Percentiles rank a stretch among this genome's conserved stretches.
Conservation (phyloP, 2,797 vertebrate genomes). For the Scolopax rusticola region DNA sequence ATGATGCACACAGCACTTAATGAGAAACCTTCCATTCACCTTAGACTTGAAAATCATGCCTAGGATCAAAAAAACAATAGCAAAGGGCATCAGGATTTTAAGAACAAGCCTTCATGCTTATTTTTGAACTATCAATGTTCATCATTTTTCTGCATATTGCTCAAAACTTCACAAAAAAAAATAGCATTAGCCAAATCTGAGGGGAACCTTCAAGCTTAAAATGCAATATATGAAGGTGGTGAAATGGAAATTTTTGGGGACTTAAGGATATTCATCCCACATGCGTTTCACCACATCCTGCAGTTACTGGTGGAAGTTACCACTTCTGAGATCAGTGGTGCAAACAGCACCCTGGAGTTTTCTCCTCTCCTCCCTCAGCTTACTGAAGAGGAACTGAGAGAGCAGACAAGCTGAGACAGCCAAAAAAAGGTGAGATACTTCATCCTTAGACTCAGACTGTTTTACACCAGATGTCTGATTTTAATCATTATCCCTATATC, state of each 20-base stretch:
- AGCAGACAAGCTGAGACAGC: not conserved
- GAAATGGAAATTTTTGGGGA: not conserved
- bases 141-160: not conserved
- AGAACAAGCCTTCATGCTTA: not conserved
- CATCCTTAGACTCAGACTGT: not conserved
- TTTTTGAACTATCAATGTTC: not conserved
- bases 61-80: not conserved
- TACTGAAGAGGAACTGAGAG: not conserved
- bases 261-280: not conserved
- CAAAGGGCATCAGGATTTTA: not conserved
- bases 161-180: not conserved
- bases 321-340: not conserved
- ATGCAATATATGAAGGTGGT: fast-evolving
- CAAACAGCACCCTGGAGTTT: not conserved
- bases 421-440: not conserved
- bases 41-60: not conserved
- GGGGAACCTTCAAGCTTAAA: not conserved
- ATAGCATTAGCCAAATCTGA: not conserved
- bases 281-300: not conserved
- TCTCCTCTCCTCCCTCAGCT: not conserved
- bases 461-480: not conserved
- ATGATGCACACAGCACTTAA: fast-evolving
- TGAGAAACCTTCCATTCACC: not conserved
- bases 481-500: not conserved
- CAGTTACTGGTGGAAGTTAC: not conserved